Evolutionary conservation across 1,140 invertebrate genomes (phyloP), one percentile per base, ranked within the genome.

Genomic region (Brachionus manjavacas): DNA sequence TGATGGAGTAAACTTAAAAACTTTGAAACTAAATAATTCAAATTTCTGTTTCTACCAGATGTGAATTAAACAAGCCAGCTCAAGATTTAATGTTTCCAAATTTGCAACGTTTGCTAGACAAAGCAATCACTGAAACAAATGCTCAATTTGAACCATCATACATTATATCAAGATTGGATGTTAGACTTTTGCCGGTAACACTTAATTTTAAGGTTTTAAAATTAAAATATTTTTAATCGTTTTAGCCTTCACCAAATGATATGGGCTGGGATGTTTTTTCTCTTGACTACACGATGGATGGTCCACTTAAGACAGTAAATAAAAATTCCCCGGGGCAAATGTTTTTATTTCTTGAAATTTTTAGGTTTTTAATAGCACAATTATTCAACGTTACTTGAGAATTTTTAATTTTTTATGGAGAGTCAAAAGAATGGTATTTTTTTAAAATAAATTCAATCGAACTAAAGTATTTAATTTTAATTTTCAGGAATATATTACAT

Each of bases 241-340:
- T 85, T 2, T 64, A 90, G 89, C 91, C 92, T 7, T 93, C 92
- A 28, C 91, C 92, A n/a, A 94, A 94, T 35, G 96, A 98, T 88
- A 92, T 91, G 83, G 96, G 96, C 3, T 98, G 96, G 96, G 96
- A 98, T 90, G 94, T 97, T 60, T 97, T 98, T 89, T 94, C 94
- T 87, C 90, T 99, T 70, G 93, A 95, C 88, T 99, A 99, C 89
- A 94, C 95, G 81, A 94, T 96, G 3, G 93, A 95, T 88, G 96
- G 96, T 7, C 96, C 96, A 14, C 93, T 98, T 85, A 94, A 94
- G 87, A 97, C 95, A 11, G 93, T n/a, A n/a, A n/a, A n/a, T n/a
- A n/a, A n/a, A n/a, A n/a, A n/a, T n/a, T n/a, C n/a, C n/a, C n/a
- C n/a, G n/a, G n/a, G n/a, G n/a, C n/a, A n/a, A n/a, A n/a, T n/a